These are phyloP conservation scores for Xanthia togata DNA, from an alignment of 2,888 invertebrate species.

Conservation along the genomic window DNA sequence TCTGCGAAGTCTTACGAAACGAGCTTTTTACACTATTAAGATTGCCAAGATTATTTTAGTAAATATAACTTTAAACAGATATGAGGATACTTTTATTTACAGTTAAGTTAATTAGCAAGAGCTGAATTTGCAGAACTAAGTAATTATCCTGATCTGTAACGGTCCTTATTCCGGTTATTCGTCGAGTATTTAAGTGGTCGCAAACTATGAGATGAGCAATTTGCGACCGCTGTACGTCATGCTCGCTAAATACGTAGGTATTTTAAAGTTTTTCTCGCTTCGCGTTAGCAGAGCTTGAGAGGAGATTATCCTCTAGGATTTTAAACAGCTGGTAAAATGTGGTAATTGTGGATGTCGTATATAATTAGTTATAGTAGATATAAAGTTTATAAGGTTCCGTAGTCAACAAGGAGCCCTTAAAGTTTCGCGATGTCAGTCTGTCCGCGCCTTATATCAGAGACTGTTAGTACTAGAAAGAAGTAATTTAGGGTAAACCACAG, in stretches of 20 bases:
- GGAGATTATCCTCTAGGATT: constrained; percentile 6
- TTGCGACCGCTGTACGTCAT: constrained; percentile 13
- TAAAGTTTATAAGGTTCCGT: neutral
- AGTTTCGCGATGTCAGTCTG: no score
- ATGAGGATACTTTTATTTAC: neutral
- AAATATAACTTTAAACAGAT: neutral
- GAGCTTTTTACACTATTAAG: constrained; percentile 20
- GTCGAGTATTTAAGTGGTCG: constrained; percentile 32
- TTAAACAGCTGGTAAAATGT: constrained; percentile 8
- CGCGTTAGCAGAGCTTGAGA: constrained; percentile 19
- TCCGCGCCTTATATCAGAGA: no score
- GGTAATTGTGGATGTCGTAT: neutral
- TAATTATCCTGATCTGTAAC: constrained; percentile 7
- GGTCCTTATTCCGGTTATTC: neutral
- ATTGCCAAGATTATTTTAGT: neutral
- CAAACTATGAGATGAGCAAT: constrained; percentile 46
- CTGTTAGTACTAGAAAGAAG: no score
- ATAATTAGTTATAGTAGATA: neutral
- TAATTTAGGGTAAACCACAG: no score
- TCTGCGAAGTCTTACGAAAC: constrained; percentile 7
- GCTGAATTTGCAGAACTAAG: neutral
- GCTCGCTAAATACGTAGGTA: constrained; percentile 20
- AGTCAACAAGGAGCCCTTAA: no score
- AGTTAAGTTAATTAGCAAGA: neutral
- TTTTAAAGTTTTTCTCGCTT: constrained; percentile 23